Conservation (phyloP, 2,797 vertebrate genomes). For the Myotis myotis region DNA sequence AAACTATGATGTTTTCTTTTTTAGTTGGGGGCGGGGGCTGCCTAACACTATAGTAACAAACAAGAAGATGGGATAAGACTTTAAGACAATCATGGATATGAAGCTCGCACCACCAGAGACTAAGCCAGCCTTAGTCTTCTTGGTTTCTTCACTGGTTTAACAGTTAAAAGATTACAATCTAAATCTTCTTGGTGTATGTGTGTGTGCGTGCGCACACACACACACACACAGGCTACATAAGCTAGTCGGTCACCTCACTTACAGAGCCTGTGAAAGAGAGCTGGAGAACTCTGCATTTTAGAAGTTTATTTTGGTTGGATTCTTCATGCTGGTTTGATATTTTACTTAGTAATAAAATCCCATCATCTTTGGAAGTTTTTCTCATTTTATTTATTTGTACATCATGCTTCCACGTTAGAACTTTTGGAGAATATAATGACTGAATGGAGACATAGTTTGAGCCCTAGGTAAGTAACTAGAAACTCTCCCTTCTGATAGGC, state of each 20-base stretch:
- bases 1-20: background rate
- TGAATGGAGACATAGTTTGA: background rate
- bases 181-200: background rate
- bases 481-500: background rate
- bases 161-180: background rate
- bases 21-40: background rate
- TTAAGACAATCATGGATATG: background rate
- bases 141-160: background rate
- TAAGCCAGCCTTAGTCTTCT: too few species aligned
- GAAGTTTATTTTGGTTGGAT: constrained; percentile 35
- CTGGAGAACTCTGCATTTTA: background rate
- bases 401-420: background rate
- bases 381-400: constrained; percentile 22
- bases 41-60: background rate
- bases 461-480: background rate
- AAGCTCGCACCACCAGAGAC: background rate
- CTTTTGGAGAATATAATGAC: background rate
- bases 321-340: constrained; percentile 28
- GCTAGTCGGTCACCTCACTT: background rate
- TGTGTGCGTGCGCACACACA: too few species aligned
- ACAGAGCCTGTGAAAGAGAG: background rate
- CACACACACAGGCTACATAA: too few species aligned
- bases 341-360: constrained; percentile 46
- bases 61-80: background rate
- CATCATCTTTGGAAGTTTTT: background rate